Base-by-base conservation (phyloP, 1,140 invertebrate genomes). In the Mylabris phalerata region DNA sequence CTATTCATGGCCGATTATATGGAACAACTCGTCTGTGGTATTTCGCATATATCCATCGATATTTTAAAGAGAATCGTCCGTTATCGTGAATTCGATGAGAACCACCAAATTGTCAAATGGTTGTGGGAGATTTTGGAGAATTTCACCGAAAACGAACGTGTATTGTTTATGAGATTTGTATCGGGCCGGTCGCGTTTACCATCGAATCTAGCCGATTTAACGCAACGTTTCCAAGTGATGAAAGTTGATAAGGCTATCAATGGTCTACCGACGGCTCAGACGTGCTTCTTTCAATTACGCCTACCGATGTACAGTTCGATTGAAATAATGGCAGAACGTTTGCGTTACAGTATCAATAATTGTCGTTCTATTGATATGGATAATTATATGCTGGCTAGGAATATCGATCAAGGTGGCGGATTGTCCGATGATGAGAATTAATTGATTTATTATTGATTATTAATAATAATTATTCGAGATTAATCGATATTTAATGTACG, bases 321-420 rank as follows among this genome's bases (percentile, higher is more conserved):
- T 62, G 80, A 84, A 61, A 74, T 83, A 3, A 79, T 87, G 75
- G 79, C 80, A 3, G 84, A 86, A 66, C 75, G 79, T 50, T 72
- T 87, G 6, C 75, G 82, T 11, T 86, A 86, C 69, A 84, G 84
- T 19, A 86, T 87, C 51, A 82, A 83, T 68, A 83, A 86, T 68
- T 87, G 85, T 64, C 78, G 81, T n/a, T 83, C 82, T 4, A 87
- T 87, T 47, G 85, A 87, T 70, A 85, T 86, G 84, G 84, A 87
- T 68, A 85, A 85, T 70, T 87, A 87, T 69, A 87, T 86, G 84
- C 72, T 87, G 48, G 80, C 81, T 6, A 73, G 84, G 44, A 85
- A 85, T 67, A 74, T 77, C 9, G 82, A 84, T 57, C 69, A 75
- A 40, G 77, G 75, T 9, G 66, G 73, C 32, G 73, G 67, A 7